Evolutionary conservation across 92 coral and sea anemone species (phyloP), one percentile per base, ranked within the genome.

Genomic region (Ricordea florida): DNA sequence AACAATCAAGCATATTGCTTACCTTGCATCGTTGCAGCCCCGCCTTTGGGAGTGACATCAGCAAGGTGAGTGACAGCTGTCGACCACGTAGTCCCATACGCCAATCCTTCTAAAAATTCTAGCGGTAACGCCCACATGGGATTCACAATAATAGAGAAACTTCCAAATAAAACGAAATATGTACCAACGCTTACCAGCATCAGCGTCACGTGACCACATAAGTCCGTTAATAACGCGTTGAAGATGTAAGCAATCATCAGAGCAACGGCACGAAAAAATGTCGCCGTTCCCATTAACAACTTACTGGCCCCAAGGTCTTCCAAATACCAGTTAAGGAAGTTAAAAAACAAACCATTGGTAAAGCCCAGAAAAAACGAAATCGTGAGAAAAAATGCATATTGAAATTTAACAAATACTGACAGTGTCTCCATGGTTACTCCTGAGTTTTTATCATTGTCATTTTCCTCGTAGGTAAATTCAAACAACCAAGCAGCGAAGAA

Each of bases 11-110:
- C 47, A 15, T 13, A 35, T 58, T 11, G 26, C 68, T 27, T 42
- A 83, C 99, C 97, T 92, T 96, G 99, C 91, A 90, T 90, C 10
- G 99, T 96, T 28, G 99, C 99, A 13, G 99, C 97, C 18, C 97
- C 99, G 28, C 87, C 90, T 69, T 77, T 72, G 44, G 99, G 99
- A 52, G 99, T 85, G 41, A 88, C 99, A 57, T 72, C 96, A 32
- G 99, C 96, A 76, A 92, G 84, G 57, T 92, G 90, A 42, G 92
- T 90, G 41, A 96, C 94, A 62, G 96, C 90, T 10, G 96, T 89
- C 29, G 97, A 76, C 99, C 99, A 96, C 14, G 97, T 66, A 18
- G 97, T 92, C 20, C 97, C 99, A 40, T 86, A 96, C 2, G 88
- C 80, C 6, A 89, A 37, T 28, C 99, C 99, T 69, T 96, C 96